Evolutionary conservation across 2,113 vertebrate genomes (phyloP).

Genomic region (Ptyas mucosa): DNA sequence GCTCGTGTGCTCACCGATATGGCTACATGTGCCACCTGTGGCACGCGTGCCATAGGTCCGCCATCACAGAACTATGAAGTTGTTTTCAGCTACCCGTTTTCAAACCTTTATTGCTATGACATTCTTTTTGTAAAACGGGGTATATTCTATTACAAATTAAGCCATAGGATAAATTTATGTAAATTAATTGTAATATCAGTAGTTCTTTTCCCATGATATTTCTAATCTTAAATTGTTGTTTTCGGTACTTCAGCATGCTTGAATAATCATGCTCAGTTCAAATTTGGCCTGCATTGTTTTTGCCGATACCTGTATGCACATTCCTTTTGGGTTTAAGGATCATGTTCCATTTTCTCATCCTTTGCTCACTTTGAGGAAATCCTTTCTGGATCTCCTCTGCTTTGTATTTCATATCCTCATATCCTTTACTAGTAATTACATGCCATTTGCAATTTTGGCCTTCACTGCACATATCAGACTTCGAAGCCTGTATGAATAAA

Average conservation of each 20-base stretch:
- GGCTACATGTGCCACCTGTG: too few species aligned
- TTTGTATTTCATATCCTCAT: background rate
- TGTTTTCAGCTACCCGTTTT: background rate
- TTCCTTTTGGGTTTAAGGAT: background rate
- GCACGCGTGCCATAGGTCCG: too few species aligned
- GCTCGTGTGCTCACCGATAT: too few species aligned
- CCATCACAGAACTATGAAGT: too few species aligned
- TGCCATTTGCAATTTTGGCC: background rate
- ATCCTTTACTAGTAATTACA: background rate
- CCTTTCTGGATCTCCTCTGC: background rate
- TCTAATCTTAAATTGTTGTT: too few species aligned
- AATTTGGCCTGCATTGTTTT: background rate
- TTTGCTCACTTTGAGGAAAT: background rate
- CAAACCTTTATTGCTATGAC: background rate
- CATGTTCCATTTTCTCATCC: background rate
- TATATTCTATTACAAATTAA: background rate
- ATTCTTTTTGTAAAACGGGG: background rate
- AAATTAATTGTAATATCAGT: background rate
- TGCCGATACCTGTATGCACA: background rate
- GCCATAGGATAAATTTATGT: background rate
- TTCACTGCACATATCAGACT: background rate
- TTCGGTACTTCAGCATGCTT: background rate
- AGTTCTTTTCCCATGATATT: background rate
- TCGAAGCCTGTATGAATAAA: background rate
- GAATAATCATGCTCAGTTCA: background rate